These are phyloP conservation scores for Bombus cullumanus DNA, from an alignment of 1,140 invertebrate species.

Conservation along the genomic window DNA sequence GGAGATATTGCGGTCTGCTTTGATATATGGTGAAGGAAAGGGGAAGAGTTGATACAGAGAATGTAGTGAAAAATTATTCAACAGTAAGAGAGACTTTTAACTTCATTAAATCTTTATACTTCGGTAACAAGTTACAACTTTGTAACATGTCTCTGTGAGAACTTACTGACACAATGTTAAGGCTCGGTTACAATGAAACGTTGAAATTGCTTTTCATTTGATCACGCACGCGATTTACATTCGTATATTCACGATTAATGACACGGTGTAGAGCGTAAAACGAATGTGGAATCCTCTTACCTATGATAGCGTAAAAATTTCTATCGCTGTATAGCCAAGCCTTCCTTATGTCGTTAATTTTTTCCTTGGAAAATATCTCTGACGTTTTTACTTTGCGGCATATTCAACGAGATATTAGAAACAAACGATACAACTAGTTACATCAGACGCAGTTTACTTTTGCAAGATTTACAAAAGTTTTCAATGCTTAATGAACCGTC, in stretches of 20 bases:
- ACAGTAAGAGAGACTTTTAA: too few relatives aligned
- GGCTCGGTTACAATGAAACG: not conserved
- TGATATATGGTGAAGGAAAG: not conserved
- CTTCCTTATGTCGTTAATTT: not conserved
- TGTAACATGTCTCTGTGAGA: not conserved
- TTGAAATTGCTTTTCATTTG: not conserved
- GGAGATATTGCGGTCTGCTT: not conserved
- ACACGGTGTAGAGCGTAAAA: not conserved
- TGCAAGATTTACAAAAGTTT: not conserved
- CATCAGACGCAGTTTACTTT: not conserved
- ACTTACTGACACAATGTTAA: not conserved
- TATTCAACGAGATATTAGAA: not conserved
- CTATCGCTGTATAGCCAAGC: not conserved
- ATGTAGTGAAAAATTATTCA: not conserved
- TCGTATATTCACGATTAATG: not conserved
- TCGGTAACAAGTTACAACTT: not conserved
- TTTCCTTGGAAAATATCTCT: not conserved
- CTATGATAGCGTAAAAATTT: not conserved
- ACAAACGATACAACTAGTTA: too few relatives aligned
- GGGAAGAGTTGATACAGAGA: not conserved
- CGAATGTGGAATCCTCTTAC: conserved; percentile 2
- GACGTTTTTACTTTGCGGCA: not conserved
- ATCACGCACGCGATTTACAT: not conserved
- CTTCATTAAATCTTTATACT: not conserved
- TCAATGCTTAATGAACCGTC: not conserved